phyloP scores from a whole-genome alignment of 2,888 invertebrate genomes.

The Scelioninae gen. 1 region DNA sequence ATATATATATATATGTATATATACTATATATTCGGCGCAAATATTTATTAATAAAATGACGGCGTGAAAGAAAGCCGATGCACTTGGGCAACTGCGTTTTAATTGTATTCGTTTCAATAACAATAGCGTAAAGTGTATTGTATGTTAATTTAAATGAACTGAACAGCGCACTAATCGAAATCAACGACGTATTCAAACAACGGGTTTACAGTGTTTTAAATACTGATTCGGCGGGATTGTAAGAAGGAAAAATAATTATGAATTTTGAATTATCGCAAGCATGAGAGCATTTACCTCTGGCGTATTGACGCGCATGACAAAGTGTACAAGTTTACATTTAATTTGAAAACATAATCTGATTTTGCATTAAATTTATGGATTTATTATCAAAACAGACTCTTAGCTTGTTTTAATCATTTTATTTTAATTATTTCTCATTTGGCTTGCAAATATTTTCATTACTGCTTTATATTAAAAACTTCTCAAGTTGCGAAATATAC shows the following conservation, averaged over 20 bases:
- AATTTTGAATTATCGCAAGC: constrained; percentile 31
- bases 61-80: constrained; percentile 43
- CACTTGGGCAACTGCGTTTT: constrained; percentile 50
- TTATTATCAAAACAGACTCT: neutral
- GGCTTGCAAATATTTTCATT: no score
- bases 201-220: constrained; percentile 35
- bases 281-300: constrained; percentile 4
- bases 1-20: no score
- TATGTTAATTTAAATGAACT: constrained; percentile 59
- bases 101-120: constrained; percentile 57
- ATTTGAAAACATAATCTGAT: constrained; percentile 3
- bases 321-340: constrained; percentile 1
- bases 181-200: constrained; percentile 31
- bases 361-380: neutral
- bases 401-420: no score
- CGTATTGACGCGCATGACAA: neutral
- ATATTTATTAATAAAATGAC: constrained; percentile 3
- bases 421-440: no score
- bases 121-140: constrained; percentile 54
- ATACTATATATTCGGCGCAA: no score
- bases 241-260: constrained; percentile 38
- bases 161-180: constrained; percentile 47
- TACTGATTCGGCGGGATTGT: constrained; percentile 24
- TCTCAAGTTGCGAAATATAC: no score
- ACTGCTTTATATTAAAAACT: no score